Evolutionary conservation across 2,888 invertebrate species (phyloP).

Genomic region (Polydrusus pterygomalis): DNA sequence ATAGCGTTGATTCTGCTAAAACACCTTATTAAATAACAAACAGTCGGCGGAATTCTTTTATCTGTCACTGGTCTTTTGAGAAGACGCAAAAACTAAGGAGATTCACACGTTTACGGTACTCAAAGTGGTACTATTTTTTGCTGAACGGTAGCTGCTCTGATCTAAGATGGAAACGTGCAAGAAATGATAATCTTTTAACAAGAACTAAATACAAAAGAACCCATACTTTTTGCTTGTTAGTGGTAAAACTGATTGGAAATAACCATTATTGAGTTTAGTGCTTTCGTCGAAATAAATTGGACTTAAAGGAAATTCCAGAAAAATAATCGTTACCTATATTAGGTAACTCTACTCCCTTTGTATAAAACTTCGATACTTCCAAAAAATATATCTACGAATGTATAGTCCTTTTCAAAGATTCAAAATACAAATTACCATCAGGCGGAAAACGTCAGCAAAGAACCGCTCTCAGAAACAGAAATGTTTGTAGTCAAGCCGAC

Average conservation of each 20-base stretch:
- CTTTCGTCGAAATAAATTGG: background rate
- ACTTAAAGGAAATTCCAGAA: background rate
- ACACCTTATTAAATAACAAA: constrained; percentile 24
- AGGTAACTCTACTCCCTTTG: too few species aligned
- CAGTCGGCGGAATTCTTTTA: constrained; percentile 50
- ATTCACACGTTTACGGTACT: constrained; percentile 55
- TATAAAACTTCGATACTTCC: too few species aligned
- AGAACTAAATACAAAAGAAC: constrained; percentile 52
- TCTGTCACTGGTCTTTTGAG: constrained; percentile 50
- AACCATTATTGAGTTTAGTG: constrained; percentile 2
- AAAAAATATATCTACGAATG: too few species aligned
- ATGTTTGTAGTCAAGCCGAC: too few species aligned
- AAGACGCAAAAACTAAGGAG: constrained; percentile 48
- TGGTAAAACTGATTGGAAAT: constrained; percentile 48
- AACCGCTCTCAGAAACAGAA: too few species aligned
- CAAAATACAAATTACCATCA: too few species aligned
- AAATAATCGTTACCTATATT: background rate
- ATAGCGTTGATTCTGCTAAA: constrained; percentile 34
- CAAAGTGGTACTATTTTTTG: constrained; percentile 53
- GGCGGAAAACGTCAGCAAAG: too few species aligned
- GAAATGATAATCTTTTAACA: constrained; percentile 51
- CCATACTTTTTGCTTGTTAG: constrained; percentile 52
- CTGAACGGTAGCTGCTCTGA: constrained; percentile 42
- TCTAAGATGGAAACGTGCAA: constrained; percentile 51
- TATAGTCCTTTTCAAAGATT: too few species aligned